phyloP scores from a whole-genome alignment of 2,888 invertebrate species.

The Thereva nobilitata region DNA sequence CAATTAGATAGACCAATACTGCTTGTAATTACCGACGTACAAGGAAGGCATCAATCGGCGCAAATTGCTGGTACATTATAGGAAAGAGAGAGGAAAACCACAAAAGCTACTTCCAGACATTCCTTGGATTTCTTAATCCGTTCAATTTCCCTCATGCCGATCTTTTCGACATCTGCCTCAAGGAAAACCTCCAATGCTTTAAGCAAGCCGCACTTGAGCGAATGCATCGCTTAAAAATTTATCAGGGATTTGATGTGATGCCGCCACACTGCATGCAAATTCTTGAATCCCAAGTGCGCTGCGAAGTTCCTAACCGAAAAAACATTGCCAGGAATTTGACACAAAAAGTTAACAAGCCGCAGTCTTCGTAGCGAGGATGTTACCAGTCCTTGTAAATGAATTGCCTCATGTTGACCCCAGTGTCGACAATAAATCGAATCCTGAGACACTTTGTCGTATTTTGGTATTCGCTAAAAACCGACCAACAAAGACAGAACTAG shows the following conservation, averaged over 20 bases:
- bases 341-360: constrained; percentile 34
- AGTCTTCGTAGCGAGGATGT: constrained; percentile 18
- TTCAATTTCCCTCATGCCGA: constrained; percentile 18
- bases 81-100: constrained; percentile 19
- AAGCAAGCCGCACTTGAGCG: neutral
- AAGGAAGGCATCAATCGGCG: constrained; percentile 21
- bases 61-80: constrained; percentile 11
- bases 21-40: constrained; percentile 18
- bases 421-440: constrained; percentile 35
- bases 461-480: neutral
- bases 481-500: constrained; percentile 6
- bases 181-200: no score
- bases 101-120: constrained; percentile 4
- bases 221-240: neutral
- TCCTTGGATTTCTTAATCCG: neutral
- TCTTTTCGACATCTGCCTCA: neutral
- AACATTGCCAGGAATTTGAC: constrained; percentile 20
- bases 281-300: constrained; percentile 7
- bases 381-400: constrained; percentile 28
- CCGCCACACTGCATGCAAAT: constrained; percentile 34
- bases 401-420: constrained; percentile 33
- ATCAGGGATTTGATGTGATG: constrained; percentile 22
- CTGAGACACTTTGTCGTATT: constrained; percentile 25
- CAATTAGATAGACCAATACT: constrained; percentile 41
- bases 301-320: constrained; percentile 3